Base-by-base conservation (phyloP, 30 jellyfish, hydroid and myxozoan species). In the Aurelia aurita region DNA sequence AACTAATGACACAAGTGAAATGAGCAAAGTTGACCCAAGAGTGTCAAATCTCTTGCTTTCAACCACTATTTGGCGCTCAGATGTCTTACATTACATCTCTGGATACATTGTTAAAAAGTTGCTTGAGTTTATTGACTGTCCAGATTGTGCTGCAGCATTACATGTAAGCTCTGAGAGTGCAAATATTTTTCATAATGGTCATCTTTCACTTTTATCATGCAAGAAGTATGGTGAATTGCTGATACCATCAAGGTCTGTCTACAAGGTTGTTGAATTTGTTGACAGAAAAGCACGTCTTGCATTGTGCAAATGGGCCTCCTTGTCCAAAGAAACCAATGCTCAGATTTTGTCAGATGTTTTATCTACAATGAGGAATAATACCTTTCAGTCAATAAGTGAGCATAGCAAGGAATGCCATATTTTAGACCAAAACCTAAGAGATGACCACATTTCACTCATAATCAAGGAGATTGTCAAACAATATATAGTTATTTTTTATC, bases 1-100 rank as follows among this genome's bases (percentile, higher is more conserved):
- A 7, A 11, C 6, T n/a, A 23, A 35, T 7, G 57, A 76, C 21
- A 22, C 73, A 60, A 60, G 27, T 60, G 27, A 60, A 60, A 60
- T 60, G 27, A 9, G 29, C 13, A 60, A 60, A 60, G 73, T 49
- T 27, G 82, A 76, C 32, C 82, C 82, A 23, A 53, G 57, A 58
- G 82, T 35, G 16, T 23, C 82, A 25, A 25, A 76, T 19, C 29
- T 76, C 19, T 35, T 76, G 82, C 60, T 51, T 63, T 49, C 60
- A 63, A 51, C 59, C 32, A 76, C 57, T 57, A 25, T 51, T 27
- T 76, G 88, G 88, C 82, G 82, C 77, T n/a, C 88, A 14, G 82
- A 57, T 76, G 88, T 57, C 19, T 35, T 76, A 19, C 11, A 76
- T 18, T 76, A 76, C 84, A 76, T 76, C 12, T 54, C 83, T 49